Percentiles rank a stretch among this genome's conserved stretches.
phyloP scores from a whole-genome alignment of 1,140 invertebrate genomes.

The Cylas formicarius region DNA sequence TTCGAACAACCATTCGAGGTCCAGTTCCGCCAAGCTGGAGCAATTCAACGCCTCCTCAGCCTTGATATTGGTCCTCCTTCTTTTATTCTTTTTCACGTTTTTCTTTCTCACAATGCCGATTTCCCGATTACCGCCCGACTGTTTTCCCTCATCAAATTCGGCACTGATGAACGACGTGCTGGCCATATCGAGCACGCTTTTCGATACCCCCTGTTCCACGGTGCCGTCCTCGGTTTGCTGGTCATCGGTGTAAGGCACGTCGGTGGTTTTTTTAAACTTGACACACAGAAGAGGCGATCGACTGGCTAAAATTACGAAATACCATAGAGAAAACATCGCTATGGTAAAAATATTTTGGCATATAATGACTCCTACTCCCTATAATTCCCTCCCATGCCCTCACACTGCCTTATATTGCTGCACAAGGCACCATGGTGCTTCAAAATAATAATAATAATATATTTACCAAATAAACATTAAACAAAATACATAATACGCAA shows the following conservation, averaged over 20 bases:
- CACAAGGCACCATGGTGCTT: too few species aligned
- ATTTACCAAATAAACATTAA: too few species aligned
- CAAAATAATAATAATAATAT: too few species aligned
- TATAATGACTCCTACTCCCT: too few species aligned
- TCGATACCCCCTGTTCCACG: neutral
- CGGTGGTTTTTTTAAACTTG: conserved; percentile 26
- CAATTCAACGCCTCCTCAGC: conserved; percentile 28
- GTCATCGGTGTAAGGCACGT: conserved; percentile 21
- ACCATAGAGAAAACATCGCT: too few species aligned
- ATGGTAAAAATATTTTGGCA: too few species aligned
- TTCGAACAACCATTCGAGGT: conserved; percentile 41
- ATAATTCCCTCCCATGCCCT: too few species aligned
- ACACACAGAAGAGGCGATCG: conserved; percentile 27
- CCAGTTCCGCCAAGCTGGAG: conserved; percentile 35
- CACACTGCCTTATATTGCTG: too few species aligned
- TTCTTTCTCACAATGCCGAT: conserved; percentile 25
- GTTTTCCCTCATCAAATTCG: neutral
- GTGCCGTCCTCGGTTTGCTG: neutral
- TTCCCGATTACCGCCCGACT: neutral
- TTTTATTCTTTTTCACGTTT: conserved; percentile 26
- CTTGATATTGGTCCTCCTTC: conserved; percentile 17
- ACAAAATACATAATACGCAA: too few species aligned
- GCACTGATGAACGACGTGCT: neutral
- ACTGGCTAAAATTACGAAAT: too few species aligned
- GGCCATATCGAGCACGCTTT: too few species aligned